Evolutionary conservation across 2,888 invertebrate genomes (phyloP).

Genomic region (Gibbula magus): DNA sequence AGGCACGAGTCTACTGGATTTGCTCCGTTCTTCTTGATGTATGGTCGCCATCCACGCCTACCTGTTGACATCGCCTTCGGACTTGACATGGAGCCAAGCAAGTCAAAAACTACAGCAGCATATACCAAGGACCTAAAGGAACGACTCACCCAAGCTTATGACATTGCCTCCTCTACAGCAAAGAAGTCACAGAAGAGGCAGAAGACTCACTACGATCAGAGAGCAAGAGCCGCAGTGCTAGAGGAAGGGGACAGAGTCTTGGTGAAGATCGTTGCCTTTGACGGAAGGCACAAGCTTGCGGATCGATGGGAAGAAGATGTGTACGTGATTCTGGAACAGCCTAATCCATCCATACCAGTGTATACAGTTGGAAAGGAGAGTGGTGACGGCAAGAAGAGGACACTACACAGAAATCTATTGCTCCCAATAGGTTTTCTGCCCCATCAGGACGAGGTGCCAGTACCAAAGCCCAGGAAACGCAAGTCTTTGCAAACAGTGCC

Average conservation of each 20-base stretch:
- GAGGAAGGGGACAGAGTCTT: slow-evolving; percentile 17
- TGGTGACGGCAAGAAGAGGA: not conserved
- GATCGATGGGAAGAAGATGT: no score
- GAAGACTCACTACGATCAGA: no score
- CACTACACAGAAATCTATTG: not conserved
- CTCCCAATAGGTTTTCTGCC: no score
- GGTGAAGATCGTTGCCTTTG: slow-evolving; percentile 22
- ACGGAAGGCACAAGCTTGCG: slow-evolving; percentile 18
- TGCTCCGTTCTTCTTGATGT: not conserved
- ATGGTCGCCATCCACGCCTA: no score
- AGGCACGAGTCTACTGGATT: not conserved
- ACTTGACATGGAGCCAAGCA: no score
- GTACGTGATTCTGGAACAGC: slow-evolving; percentile 2
- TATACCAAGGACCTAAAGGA: no score
- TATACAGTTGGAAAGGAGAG: not conserved
- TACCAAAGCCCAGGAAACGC: not conserved
- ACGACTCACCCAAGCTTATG: no score
- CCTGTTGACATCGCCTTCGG: no score
- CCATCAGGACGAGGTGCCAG: not conserved
- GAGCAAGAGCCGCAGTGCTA: not conserved
- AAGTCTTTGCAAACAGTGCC: not conserved
- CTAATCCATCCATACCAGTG: slow-evolving; percentile 1
- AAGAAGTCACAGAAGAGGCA: no score
- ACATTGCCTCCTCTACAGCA: no score
- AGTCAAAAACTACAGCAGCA: no score